Percentiles rank a stretch among this genome's conserved stretches.
phyloP scores from a whole-genome alignment of 2,888 invertebrate genomes.

The Leptura quadrifasciata region DNA sequence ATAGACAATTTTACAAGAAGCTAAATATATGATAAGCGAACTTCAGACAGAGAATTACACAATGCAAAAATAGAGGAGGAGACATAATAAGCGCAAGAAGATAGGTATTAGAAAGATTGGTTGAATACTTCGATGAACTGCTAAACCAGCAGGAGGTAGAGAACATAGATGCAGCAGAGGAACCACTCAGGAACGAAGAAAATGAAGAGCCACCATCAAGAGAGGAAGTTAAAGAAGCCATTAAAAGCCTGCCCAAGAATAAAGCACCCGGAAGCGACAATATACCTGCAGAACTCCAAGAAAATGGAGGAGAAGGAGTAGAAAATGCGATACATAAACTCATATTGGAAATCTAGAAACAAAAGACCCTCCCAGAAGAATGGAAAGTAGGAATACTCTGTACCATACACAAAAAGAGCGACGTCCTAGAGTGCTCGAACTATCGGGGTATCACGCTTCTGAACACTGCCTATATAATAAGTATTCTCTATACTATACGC shows the following conservation, averaged over 20 bases:
- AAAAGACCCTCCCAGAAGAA: neutral
- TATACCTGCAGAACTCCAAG: neutral
- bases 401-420: neutral
- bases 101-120: neutral
- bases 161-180: neutral
- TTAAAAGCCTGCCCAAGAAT: neutral
- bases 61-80: neutral
- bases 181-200: too few species aligned
- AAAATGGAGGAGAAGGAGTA: neutral
- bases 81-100: neutral
- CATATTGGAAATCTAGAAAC: neutral
- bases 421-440: neutral
- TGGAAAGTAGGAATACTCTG: too few species aligned
- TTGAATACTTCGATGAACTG: neutral
- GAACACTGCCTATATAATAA: neutral
- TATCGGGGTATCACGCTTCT: neutral
- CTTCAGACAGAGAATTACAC: neutral
- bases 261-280: neutral
- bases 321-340: neutral
- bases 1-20: too few species aligned
- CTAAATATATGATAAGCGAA: neutral
- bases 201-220: neutral
- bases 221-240: constrained; percentile 1
- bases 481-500: neutral
- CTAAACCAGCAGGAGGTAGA: neutral